These are phyloP conservation scores for Forbesichthys papilliferus DNA, from an alignment of 2,113 vertebrate species.

Conservation along the genomic window DNA sequence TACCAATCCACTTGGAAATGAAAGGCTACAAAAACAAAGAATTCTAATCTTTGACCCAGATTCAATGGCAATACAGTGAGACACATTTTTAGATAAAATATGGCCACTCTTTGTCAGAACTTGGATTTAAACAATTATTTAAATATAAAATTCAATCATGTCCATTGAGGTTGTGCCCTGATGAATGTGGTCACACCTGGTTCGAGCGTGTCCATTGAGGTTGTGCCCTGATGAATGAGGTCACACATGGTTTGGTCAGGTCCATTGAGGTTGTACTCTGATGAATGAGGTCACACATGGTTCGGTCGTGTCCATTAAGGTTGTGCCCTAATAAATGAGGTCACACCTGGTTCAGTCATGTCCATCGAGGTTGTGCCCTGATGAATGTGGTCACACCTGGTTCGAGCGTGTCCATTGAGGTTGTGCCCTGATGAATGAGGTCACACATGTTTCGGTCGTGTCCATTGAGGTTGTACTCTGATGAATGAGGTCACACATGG, in stretches of 20 bases:
- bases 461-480: conserved; percentile 25
- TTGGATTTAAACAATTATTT: background rate
- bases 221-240: too few species aligned
- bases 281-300: background rate
- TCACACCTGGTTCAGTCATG: too few species aligned
- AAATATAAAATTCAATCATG: conserved; percentile 1
- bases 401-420: conserved; percentile 1
- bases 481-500: background rate
- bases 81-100: too few species aligned
- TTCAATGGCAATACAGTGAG: too few species aligned
- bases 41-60: background rate
- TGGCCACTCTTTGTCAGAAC: too few species aligned
- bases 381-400: too few species aligned
- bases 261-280: conserved; percentile 14
- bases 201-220: conserved; percentile 15
- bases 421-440: too few species aligned
- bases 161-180: conserved; percentile 25
- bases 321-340: too few species aligned
- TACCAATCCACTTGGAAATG: too few species aligned
- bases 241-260: too few species aligned
- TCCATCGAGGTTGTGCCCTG: too few species aligned
- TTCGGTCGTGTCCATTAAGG: conserved; percentile 16
- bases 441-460: background rate
- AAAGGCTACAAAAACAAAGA: background rate
- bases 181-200: background rate